Conservation (phyloP, 2,113 vertebrate species). For the Junco hyemalis region DNA sequence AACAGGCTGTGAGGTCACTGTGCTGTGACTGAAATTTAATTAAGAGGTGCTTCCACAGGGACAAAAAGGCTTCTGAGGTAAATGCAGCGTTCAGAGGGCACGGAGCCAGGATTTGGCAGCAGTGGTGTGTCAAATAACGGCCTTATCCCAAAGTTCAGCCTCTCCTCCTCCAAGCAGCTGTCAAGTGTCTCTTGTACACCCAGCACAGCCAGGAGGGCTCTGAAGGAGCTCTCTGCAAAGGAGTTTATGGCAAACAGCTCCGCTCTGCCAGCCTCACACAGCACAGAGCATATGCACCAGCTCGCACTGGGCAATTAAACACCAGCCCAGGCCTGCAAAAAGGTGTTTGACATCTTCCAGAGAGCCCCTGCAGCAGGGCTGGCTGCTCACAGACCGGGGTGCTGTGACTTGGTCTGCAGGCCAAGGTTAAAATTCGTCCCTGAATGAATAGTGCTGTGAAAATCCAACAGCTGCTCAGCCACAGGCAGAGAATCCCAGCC, state of each 20-base stretch:
- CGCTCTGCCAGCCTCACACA: neutral
- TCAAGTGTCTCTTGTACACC: neutral
- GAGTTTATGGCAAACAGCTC: neutral
- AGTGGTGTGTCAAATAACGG: neutral
- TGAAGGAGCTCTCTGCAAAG: neutral
- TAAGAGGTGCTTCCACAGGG: neutral
- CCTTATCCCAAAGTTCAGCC: neutral
- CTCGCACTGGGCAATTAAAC: neutral
- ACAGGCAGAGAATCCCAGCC: neutral
- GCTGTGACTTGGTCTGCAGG: neutral
- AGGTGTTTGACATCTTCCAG: neutral
- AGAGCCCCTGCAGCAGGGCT: neutral
- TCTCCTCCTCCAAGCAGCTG: neutral
- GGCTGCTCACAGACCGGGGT: fast-evolving
- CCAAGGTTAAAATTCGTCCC: neutral
- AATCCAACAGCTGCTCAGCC: neutral
- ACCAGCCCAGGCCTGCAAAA: neutral
- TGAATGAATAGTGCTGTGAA: neutral
- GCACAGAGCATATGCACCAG: neutral
- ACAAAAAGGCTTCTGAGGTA: neutral
- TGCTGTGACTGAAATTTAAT: neutral
- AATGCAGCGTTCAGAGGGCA: neutral
- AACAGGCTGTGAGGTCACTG: neutral
- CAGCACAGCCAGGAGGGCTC: neutral
- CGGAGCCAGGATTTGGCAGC: neutral